phyloP scores from a whole-genome alignment of 2,888 invertebrate genomes.

The Netelia inedita region DNA sequence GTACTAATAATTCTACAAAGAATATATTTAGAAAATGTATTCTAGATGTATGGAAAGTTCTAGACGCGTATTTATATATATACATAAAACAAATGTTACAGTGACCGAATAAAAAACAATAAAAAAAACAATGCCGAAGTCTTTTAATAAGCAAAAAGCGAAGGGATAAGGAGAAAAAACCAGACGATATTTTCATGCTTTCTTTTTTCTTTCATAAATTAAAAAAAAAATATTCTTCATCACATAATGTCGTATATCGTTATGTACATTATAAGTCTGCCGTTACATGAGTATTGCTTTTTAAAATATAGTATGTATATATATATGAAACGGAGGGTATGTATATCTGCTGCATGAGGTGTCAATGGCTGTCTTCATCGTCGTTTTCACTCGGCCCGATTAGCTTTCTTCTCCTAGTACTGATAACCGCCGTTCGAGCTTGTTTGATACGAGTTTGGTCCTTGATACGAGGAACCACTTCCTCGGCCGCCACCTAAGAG shows the following conservation, averaged over 20 bases:
- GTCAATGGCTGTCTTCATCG: slow-evolving; percentile 66
- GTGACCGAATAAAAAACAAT: slow-evolving; percentile 1
- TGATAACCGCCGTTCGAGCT: slow-evolving; percentile 76
- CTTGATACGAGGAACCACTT: slow-evolving; percentile 75
- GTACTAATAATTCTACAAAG: slow-evolving; percentile 8
- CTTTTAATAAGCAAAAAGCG: neutral
- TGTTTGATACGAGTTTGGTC: slow-evolving; percentile 79
- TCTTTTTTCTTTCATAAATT: slow-evolving; percentile 57
- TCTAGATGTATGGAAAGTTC: neutral
- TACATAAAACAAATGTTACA: slow-evolving; percentile 7
- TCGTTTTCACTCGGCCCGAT: slow-evolving; percentile 34
- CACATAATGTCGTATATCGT: slow-evolving; percentile 57
- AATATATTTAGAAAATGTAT: slow-evolving; percentile 28
- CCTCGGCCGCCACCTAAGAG: slow-evolving; percentile 62
- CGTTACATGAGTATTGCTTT: slow-evolving; percentile 59
- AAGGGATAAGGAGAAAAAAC: slow-evolving; percentile 28
- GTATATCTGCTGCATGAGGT: slow-evolving; percentile 69
- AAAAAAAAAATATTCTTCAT: slow-evolving; percentile 48
- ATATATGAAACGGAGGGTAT: slow-evolving; percentile 55
- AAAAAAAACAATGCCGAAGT: slow-evolving; percentile 12
- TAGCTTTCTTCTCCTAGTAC: slow-evolving; percentile 68
- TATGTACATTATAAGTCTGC: slow-evolving; percentile 73
- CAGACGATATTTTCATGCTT: slow-evolving; percentile 34
- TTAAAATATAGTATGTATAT: slow-evolving; percentile 48
- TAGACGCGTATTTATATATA: slow-evolving; percentile 11